Evolutionary conservation across 2,113 vertebrate species (phyloP).

Genomic region (Cephalopholis sonnerati): DNA sequence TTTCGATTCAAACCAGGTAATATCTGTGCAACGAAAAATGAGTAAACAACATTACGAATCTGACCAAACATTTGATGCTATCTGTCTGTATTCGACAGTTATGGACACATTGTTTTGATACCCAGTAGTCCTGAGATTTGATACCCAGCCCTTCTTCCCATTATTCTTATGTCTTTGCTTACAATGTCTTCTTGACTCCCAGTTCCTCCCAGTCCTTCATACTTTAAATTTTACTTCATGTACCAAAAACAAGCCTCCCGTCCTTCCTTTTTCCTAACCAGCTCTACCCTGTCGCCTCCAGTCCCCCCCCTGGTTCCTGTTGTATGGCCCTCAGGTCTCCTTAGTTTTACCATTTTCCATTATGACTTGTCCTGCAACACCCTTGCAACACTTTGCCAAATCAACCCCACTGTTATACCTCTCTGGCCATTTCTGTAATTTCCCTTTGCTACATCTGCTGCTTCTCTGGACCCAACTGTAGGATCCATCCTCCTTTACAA

Average conservation of each 20-base stretch:
- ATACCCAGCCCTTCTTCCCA: slow-evolving; percentile 6
- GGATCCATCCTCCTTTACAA: slow-evolving; percentile 16
- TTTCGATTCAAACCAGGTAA: neutral
- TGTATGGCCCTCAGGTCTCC: slow-evolving; percentile 23
- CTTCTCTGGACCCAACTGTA: slow-evolving; percentile 27
- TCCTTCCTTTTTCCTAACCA: slow-evolving; percentile 8
- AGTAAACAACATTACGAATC: neutral
- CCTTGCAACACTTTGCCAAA: neutral
- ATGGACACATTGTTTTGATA: neutral
- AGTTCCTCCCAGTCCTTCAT: neutral
- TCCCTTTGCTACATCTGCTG: slow-evolving; percentile 21
- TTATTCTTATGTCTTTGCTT: slow-evolving; percentile 1
- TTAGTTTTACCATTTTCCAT: slow-evolving; percentile 13
- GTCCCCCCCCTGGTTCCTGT: neutral
- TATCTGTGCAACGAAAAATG: neutral
- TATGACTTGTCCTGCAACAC: slow-evolving; percentile 18
- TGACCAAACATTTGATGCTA: neutral
- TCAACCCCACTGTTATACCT: slow-evolving; percentile 13
- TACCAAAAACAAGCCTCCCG: slow-evolving; percentile 8
- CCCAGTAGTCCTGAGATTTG: neutral
- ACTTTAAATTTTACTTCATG: slow-evolving; percentile 3
- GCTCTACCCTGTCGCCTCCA: neutral
- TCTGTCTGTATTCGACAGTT: slow-evolving; percentile 3
- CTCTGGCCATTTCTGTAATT: slow-evolving; percentile 16
- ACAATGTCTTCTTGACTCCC: neutral